Base-by-base conservation (phyloP, 64 coral and sea anemone species). In the Actinia tenebrosa region DNA sequence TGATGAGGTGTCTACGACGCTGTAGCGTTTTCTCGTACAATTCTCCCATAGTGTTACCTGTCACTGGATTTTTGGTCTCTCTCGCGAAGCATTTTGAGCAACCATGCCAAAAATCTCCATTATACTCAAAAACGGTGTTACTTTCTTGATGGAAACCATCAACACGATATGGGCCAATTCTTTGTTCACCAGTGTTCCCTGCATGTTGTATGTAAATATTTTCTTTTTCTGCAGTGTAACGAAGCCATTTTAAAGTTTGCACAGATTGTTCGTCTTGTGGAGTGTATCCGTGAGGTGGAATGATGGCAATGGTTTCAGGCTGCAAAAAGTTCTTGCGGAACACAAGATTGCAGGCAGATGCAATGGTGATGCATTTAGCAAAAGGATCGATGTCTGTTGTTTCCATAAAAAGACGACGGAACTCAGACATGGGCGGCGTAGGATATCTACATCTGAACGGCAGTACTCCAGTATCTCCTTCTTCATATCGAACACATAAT, bases 391-490 rank as follows among this genome's bases (percentile, higher is more conserved):
- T n/a, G 0, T 43, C 86, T 6, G 66, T 75, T 4, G 44, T 75
- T 19, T 88, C 50, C 18, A 52, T 37, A 53, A 92, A 88, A 3
- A 92, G 42, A 3, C 37, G 46, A 44, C 61, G 80, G 52, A 92
- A 88, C 37, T 75, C 72, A 5, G 69, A 53, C 80, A 92, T 5
- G 75, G 56, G 1, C 43, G 20, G 3, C 87, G 83, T 14, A 93
- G 72, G 45, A 93, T 75, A 45, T 89, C 56, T 0, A 93, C 82
- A 30, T 93, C 91, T 16, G 81, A 88, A 22, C 72, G 18, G 1
- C 87, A 93, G 61, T 93, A 89, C 20, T 63, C 83, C 22, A 30
- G 19, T 0, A 93, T 78, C 26, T 93, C 83, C 3, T 56, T 87
- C 43, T 13, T 0, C 25, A 93, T 86, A 20, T 93, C 13, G 15